phyloP scores from a whole-genome alignment of 2,113 vertebrate species.

The Cynoglossus semilaevis region DNA sequence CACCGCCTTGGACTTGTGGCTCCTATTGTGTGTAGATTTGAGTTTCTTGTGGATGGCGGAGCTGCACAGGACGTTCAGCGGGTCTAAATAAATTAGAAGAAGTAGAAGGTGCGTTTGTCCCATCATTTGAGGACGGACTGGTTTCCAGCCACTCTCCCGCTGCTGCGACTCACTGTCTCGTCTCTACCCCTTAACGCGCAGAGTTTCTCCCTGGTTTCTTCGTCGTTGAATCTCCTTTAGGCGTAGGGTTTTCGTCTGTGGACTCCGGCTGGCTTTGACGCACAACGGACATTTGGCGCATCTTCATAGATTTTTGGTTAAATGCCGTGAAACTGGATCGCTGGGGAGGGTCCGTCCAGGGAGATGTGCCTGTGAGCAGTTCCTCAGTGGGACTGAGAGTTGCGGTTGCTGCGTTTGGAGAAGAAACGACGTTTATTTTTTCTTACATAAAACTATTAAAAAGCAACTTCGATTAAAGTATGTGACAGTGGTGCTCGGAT shows the following conservation, averaged over 20 bases:
- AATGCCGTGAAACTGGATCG: too few species aligned
- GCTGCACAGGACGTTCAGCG: constrained; percentile 70
- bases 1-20: constrained; percentile 69
- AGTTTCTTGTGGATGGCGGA: constrained; percentile 62
- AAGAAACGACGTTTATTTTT: too few species aligned
- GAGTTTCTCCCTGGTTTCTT: constrained; percentile 38
- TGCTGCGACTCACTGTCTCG: constrained; percentile 21
- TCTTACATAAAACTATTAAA: too few species aligned
- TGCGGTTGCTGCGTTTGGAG: too few species aligned
- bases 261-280: constrained; percentile 25
- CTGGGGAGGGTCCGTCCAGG: too few species aligned
- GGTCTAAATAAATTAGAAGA: constrained; percentile 77
- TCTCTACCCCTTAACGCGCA: constrained; percentile 50
- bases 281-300: constrained; percentile 18
- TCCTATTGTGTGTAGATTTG: constrained; percentile 60
- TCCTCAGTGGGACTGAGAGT: too few species aligned
- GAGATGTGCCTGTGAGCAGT: too few species aligned
- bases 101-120: constrained; percentile 79
- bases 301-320: constrained; percentile 23
- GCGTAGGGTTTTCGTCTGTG: constrained; percentile 18
- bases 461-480: too few species aligned
- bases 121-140: constrained; percentile 70
- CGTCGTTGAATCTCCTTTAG: constrained; percentile 38
- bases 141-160: constrained; percentile 4
- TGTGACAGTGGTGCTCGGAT: too few species aligned